A percentile compares a stretch with the other conserved stretches of the same genome.
Evolutionary conservation across 2,797 vertebrate genomes (phyloP).

Genomic region (Galagoides demidoff): DNA sequence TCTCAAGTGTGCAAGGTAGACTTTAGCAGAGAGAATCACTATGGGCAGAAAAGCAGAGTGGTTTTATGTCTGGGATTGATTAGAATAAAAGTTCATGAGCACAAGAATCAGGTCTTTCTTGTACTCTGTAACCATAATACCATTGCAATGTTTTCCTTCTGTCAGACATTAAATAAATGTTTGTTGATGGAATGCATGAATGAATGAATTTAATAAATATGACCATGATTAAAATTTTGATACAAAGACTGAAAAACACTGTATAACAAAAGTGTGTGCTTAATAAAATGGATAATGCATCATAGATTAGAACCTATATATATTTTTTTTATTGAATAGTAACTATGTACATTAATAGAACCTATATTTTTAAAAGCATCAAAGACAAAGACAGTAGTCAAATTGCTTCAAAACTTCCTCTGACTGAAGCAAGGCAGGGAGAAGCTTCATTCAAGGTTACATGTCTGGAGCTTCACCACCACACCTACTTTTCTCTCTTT

Average conservation of each 20-base stretch:
- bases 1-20: neutral
- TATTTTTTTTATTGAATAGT: too few relatives aligned
- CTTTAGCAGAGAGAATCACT: neutral
- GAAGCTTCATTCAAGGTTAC: neutral
- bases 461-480: neutral
- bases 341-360: neutral
- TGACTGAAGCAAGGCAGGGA: neutral
- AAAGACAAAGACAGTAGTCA: constrained; percentile 1
- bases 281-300: neutral
- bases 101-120: neutral
- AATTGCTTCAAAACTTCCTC: neutral
- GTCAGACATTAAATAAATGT: neutral
- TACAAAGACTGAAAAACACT: neutral
- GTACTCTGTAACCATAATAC: neutral
- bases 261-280: neutral
- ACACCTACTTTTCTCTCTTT: neutral
- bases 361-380: neutral
- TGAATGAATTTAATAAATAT: neutral
- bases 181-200: neutral
- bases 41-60: neutral
- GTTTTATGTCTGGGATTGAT: neutral
- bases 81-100: neutral
- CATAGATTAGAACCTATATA: neutral
- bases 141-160: neutral
- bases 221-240: neutral